These are phyloP conservation scores for Numenius arquata DNA, from an alignment of 2,113 vertebrate species.

Conservation along the genomic window DNA sequence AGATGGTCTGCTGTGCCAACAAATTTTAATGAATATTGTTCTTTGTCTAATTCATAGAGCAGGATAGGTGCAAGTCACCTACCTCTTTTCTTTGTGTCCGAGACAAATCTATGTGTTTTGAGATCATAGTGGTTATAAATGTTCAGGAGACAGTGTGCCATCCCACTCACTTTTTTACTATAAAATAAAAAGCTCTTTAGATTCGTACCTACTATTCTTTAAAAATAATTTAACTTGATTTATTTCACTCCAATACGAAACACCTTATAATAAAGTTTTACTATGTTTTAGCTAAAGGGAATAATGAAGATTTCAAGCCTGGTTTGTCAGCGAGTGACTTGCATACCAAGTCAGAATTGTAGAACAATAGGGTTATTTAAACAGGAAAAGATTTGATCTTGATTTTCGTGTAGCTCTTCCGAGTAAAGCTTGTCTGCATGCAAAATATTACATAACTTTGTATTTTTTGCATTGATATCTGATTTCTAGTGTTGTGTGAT, in stretches of 20 bases:
- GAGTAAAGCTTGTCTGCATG: neutral
- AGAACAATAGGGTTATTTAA: slow-evolving; percentile 27
- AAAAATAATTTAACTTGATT: slow-evolving; percentile 20
- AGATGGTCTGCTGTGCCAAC: neutral
- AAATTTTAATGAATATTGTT: neutral
- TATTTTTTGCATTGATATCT: neutral
- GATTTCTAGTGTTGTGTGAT: neutral
- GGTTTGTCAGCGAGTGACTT: neutral
- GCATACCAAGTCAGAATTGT: slow-evolving; percentile 7
- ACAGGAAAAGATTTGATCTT: neutral
- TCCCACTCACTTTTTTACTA: neutral
- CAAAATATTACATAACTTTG: neutral
- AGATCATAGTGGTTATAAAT: neutral
- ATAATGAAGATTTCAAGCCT: slow-evolving; percentile 43
- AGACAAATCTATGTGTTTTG: neutral
- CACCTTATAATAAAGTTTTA: neutral
- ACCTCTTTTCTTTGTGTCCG: neutral
- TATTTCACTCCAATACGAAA: slow-evolving; percentile 4
- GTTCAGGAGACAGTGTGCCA: neutral
- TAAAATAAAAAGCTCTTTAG: neutral
- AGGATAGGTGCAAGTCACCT: neutral
- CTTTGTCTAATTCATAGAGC: neutral
- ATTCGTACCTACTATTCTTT: neutral
- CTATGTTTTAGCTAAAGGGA: neutral
- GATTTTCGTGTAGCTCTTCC: slow-evolving; percentile 25